Percentiles rank a stretch among this genome's conserved stretches.
Evolutionary conservation across 2,113 vertebrate genomes (phyloP).

Genomic region (Falco punctatus): DNA sequence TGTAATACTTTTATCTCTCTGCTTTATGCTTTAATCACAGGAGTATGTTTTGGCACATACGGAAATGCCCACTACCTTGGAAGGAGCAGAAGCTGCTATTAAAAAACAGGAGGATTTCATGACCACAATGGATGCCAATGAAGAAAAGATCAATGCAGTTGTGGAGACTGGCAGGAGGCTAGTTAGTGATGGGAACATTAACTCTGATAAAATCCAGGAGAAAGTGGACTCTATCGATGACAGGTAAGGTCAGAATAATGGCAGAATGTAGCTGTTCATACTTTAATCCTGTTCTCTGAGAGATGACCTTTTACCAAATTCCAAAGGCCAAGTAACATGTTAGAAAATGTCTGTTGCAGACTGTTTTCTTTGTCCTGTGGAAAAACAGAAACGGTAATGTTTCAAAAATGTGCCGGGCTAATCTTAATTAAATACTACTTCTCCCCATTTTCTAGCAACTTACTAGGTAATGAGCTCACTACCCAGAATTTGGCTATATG

Average conservation of each 20-base stretch:
- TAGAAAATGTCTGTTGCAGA: not conserved
- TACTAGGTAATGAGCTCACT: not conserved
- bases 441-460: not conserved
- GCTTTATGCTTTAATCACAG: constrained; percentile 67
- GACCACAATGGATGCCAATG: constrained; percentile 98
- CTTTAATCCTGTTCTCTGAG: not conserved
- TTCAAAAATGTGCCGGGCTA: not conserved
- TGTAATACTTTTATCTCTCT: not conserved
- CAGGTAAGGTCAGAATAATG: constrained; percentile 73
- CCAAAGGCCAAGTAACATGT: not conserved
- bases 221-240: constrained; percentile 96
- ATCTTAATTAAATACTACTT: not conserved
- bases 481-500: not conserved
- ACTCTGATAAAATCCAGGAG: constrained; percentile 94
- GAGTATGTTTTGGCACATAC: constrained; percentile 97
- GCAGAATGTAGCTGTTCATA: not conserved
- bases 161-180: constrained; percentile 92
- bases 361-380: not conserved
- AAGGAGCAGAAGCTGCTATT: constrained; percentile 95
- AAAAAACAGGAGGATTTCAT: constrained; percentile 99
- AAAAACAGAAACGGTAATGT: not conserved
- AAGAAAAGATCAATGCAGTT: constrained; percentile 95
- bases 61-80: constrained; percentile 95
- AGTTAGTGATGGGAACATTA: constrained; percentile 94
- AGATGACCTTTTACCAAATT: not conserved